These are phyloP conservation scores for Periophthalmodon schlosseri DNA, from an alignment of 2,113 vertebrate species.

Conservation along the genomic window DNA sequence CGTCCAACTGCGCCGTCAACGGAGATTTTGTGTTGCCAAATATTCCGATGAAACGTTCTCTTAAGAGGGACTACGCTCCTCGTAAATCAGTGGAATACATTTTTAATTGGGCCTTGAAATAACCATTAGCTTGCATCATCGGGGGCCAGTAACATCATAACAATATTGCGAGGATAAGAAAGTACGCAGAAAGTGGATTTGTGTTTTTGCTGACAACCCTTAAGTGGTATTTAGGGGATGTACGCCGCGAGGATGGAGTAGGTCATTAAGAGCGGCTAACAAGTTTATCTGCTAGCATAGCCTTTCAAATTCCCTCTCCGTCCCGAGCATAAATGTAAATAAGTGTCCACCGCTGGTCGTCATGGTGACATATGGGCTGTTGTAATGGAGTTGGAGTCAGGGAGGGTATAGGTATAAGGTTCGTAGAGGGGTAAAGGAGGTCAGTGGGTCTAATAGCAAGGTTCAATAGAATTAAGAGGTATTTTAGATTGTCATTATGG, in stretches of 20 bases:
- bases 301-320: constrained; percentile 43
- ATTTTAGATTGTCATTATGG: constrained; percentile 49
- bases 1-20: constrained; percentile 36
- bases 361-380: constrained; percentile 59
- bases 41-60: constrained; percentile 16
- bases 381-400: constrained; percentile 57
- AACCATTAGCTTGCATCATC: constrained; percentile 28
- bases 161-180: constrained; percentile 27
- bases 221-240: constrained; percentile 40
- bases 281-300: constrained; percentile 53
- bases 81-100: constrained; percentile 7
- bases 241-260: constrained; percentile 34
- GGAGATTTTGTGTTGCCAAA: constrained; percentile 23
- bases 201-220: constrained; percentile 48
- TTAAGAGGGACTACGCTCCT: not conserved
- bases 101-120: constrained; percentile 20
- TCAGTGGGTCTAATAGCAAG: constrained; percentile 39
- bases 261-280: constrained; percentile 63
- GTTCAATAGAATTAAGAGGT: constrained; percentile 54
- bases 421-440: constrained; percentile 6
- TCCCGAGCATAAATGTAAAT: constrained; percentile 66
- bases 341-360: constrained; percentile 59
- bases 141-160: constrained; percentile 19
- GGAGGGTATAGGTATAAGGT: constrained; percentile 41
- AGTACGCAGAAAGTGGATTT: not conserved